phyloP scores from a whole-genome alignment of 2,797 vertebrate genomes.

The Cossypha niveicapilla region DNA sequence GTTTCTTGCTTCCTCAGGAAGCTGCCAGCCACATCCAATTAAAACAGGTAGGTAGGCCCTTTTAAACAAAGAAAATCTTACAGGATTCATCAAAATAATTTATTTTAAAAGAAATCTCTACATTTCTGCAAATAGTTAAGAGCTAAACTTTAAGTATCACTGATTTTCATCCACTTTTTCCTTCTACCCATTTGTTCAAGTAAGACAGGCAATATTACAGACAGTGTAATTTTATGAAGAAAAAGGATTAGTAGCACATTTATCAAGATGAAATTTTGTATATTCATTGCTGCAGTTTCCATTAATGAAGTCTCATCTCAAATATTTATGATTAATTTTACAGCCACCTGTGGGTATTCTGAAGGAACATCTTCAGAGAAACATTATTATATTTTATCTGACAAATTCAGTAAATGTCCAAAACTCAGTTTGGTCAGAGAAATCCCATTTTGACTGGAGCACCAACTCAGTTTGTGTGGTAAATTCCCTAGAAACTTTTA shows the following conservation, averaged over 20 bases:
- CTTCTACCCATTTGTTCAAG: background rate
- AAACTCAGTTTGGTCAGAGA: background rate
- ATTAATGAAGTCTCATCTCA: conserved; percentile 30
- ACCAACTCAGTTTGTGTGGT: background rate
- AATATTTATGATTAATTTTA: conserved; percentile 34
- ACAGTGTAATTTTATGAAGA: background rate
- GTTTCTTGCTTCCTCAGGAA: background rate
- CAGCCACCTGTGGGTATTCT: background rate
- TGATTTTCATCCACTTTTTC: background rate
- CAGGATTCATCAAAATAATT: background rate
- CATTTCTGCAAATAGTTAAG: background rate
- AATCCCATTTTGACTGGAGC: background rate
- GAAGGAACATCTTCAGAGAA: background rate
- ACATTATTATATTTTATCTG: background rate
- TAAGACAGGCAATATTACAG: background rate
- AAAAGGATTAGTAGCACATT: conserved; percentile 7
- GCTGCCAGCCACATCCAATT: background rate
- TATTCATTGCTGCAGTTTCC: conserved; percentile 20
- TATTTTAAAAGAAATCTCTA: background rate
- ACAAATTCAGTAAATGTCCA: background rate
- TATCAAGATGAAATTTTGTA: background rate
- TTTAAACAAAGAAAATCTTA: background rate
- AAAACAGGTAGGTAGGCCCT: background rate
- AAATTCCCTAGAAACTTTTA: background rate
- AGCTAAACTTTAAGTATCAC: background rate